Percentiles rank a stretch among this genome's conserved stretches.
phyloP scores from a whole-genome alignment of 2,888 invertebrate genomes.

The Epicampocera succincta region DNA sequence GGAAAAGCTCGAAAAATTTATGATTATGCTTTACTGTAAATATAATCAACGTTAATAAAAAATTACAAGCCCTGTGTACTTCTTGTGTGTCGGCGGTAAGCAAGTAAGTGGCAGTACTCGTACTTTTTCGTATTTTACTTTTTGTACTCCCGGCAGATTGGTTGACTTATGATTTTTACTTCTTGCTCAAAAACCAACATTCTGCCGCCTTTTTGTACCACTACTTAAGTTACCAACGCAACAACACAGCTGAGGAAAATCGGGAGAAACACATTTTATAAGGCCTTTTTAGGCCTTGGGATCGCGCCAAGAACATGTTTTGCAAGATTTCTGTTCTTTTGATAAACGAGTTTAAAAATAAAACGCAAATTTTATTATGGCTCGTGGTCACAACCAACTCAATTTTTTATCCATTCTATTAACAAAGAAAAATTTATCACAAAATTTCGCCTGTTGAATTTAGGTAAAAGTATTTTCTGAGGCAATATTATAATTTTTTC shows the following conservation, averaged over 20 bases:
- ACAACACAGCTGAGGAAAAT: background rate
- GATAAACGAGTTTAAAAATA: too few species aligned
- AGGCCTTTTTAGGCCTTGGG: slow-evolving; percentile 3
- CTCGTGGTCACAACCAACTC: too few species aligned
- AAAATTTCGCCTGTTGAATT: too few species aligned
- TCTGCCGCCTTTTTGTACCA: background rate
- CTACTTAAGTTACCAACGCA: background rate
- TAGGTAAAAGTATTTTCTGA: too few species aligned
- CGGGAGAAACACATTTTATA: background rate
- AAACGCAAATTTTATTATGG: too few species aligned
- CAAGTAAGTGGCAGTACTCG: slow-evolving; percentile 12
- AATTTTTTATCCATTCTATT: too few species aligned
- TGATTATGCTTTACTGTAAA: slow-evolving; percentile 25
- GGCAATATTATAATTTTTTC: too few species aligned
- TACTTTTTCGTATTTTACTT: slow-evolving; percentile 1
- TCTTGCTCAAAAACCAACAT: slow-evolving; percentile 5
- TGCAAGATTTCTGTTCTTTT: too few species aligned
- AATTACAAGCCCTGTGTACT: background rate
- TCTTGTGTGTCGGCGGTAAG: background rate
- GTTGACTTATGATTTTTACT: slow-evolving; percentile 45
- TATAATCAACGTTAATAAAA: slow-evolving; percentile 3
- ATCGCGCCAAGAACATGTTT: too few species aligned
- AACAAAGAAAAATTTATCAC: too few species aligned
- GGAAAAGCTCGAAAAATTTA: background rate
- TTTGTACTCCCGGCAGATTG: slow-evolving; percentile 26